phyloP scores from a whole-genome alignment of 2,888 invertebrate species.

The Drosophila anomalata region DNA sequence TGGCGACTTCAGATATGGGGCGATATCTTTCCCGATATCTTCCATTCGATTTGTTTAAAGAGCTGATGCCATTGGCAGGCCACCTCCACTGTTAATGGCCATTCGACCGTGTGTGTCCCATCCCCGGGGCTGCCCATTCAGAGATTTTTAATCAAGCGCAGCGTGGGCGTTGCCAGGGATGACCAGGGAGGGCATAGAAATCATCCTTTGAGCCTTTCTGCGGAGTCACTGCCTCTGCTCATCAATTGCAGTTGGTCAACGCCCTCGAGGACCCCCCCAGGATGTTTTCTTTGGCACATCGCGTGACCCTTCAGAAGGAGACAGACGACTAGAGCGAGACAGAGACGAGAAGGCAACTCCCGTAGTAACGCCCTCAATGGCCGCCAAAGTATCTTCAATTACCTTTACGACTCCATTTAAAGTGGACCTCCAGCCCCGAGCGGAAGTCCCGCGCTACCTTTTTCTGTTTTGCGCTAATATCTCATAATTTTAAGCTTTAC shows the following conservation, averaged over 20 bases:
- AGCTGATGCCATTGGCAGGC: slow-evolving; percentile 1
- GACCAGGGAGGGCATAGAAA: neutral
- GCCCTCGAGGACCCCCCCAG: slow-evolving; percentile 32
- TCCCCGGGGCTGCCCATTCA: neutral
- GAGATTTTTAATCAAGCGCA: slow-evolving; percentile 67
- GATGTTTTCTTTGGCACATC: slow-evolving; percentile 23
- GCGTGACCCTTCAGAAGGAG: slow-evolving; percentile 36
- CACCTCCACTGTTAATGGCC: neutral
- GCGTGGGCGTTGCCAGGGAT: slow-evolving; percentile 44
- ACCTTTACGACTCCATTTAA: slow-evolving; percentile 58
- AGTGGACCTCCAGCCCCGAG: slow-evolving; percentile 26
- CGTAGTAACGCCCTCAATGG: slow-evolving; percentile 63
- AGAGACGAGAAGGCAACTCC: slow-evolving; percentile 32
- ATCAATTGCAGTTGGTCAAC: slow-evolving; percentile 48
- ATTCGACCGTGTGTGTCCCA: neutral
- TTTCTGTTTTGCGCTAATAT: slow-evolving; percentile 18
- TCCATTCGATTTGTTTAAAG: neutral
- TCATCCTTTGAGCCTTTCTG: slow-evolving; percentile 1
- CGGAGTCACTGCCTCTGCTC: slow-evolving; percentile 23
- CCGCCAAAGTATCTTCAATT: slow-evolving; percentile 57
- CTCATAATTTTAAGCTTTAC: slow-evolving; percentile 31
- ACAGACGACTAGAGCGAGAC: neutral
- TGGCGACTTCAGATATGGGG: neutral
- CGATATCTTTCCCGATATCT: too few relatives aligned
- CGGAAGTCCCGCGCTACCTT: slow-evolving; percentile 22